Evolutionary conservation across 2,888 invertebrate species (phyloP).

Genomic region (Congeria kusceri): DNA sequence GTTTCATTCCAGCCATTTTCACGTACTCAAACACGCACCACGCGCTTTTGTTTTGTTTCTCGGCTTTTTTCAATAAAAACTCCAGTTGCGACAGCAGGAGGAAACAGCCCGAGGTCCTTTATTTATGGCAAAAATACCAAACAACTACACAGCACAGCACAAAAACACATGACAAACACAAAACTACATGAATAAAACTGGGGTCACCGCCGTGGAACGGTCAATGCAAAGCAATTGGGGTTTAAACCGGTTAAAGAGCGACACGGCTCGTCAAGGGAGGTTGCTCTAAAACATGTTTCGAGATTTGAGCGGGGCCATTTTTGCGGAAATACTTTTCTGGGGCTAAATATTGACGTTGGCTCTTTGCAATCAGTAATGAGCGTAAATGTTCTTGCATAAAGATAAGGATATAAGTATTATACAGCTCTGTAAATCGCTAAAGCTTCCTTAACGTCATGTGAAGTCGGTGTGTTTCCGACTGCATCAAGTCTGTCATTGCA

Average conservation of each 20-base stretch:
- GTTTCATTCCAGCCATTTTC: slow-evolving; percentile 20
- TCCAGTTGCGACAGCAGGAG: slow-evolving; percentile 39
- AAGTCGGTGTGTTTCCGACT: slow-evolving; percentile 10
- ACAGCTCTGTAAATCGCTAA: background rate
- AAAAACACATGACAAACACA: too few species aligned
- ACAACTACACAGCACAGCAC: slow-evolving; percentile 27
- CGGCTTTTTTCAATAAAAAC: slow-evolving; percentile 20
- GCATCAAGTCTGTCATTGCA: slow-evolving; percentile 17
- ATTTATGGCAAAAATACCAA: slow-evolving; percentile 19
- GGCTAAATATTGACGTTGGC: slow-evolving; percentile 82
- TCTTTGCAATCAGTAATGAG: slow-evolving; percentile 84
- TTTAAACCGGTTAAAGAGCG: background rate
- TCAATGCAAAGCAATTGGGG: too few species aligned
- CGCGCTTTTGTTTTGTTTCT: slow-evolving; percentile 41
- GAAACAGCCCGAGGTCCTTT: too few species aligned
- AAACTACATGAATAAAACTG: too few species aligned
- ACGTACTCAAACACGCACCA: slow-evolving; percentile 24
- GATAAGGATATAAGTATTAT: slow-evolving; percentile 81
- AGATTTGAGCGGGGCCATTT: slow-evolving; percentile 73
- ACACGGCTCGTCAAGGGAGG: slow-evolving; percentile 72
- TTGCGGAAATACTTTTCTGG: slow-evolving; percentile 73
- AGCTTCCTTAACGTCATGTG: background rate
- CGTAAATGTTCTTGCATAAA: slow-evolving; percentile 85
- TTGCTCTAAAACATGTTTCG: slow-evolving; percentile 79
- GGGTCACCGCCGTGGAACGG: too few species aligned